These are phyloP conservation scores for Spilosoma lubricipeda DNA, from an alignment of 2,888 invertebrate species.

Conservation along the genomic window DNA sequence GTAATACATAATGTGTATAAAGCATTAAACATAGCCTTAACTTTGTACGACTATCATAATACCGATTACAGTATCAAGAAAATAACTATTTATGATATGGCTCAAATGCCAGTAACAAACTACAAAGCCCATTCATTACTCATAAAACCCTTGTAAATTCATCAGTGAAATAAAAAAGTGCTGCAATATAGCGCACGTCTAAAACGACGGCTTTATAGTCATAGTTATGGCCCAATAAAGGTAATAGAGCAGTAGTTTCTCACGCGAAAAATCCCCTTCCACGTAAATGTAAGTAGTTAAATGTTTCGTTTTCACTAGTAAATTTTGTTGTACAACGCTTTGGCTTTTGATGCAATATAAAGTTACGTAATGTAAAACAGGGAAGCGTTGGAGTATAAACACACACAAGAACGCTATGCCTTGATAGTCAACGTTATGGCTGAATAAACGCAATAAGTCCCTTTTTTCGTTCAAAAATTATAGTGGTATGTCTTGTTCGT, in stretches of 20 bases:
- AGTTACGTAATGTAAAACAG: neutral
- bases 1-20: neutral
- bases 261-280: slow-evolving; percentile 56
- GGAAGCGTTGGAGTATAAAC: neutral
- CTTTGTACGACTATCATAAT: neutral
- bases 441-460: neutral
- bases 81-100: neutral
- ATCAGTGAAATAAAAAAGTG: slow-evolving; percentile 31
- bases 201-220: slow-evolving; percentile 36
- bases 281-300: slow-evolving; percentile 20
- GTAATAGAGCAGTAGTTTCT: slow-evolving; percentile 57
- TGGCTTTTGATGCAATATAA: neutral
- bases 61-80: neutral
- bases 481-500: neutral
- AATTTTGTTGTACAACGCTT: neutral
- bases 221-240: slow-evolving; percentile 60
- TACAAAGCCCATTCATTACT: slow-evolving; percentile 23
- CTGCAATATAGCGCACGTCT: slow-evolving; percentile 29
- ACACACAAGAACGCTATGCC: neutral
- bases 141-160: slow-evolving; percentile 34
- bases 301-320: slow-evolving; percentile 5
- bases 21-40: neutral
- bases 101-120: slow-evolving; percentile 7
- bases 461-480: neutral
- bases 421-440: neutral